Evolutionary conservation across 2,888 invertebrate genomes (phyloP), one percentile per base, ranked within the genome.

Genomic region (Tanytarsus gracilentus): DNA sequence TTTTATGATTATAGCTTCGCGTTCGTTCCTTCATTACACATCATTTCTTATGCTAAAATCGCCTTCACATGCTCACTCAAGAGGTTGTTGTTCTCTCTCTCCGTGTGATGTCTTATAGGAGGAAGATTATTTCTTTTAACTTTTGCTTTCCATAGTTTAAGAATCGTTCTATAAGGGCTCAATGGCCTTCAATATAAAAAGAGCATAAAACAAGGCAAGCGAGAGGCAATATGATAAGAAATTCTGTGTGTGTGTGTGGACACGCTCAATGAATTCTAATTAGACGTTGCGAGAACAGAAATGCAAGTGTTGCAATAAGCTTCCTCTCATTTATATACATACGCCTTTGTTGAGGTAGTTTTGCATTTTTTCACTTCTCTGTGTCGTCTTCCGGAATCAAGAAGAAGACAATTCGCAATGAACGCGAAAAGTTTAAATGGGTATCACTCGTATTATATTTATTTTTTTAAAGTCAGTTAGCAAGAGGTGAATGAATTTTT

Each of bases 1-100:
- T 58, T 55, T 58, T 39, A 58, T 58, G 58, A 58, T 55, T 55
- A 55, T 55, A 55, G 55, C 55, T 40, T 55, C 25, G 40, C 40
- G 39, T 25, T 55, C 16, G 16, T 58, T 58, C 58, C 30, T 44
- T 48, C 58, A 58, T 58, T 58, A 58, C 58, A 58, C 44, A 44
- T 18, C 18, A n/a, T 7, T 58, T 56, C 58, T 48, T 48, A 58
- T 58, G 58, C 58, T 55, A 40, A 55, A 49, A 33, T 21, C 26
- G 23, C 26, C 11, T 55, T 55, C 23, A 30, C 39, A 23, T 16
- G 39, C 55, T 26, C 11, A 25, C 8, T 23, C 4, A 52, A 30
- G 27, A 58, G 58, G 58, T 58, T 58, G 58, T 48, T 58, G 58
- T 27, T 58, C 40, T 39, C 23, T 58, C 39, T 48, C n/a, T n/a